Conservation (phyloP, 92 coral and sea anemone species). For the Bergia puertoricense region DNA sequence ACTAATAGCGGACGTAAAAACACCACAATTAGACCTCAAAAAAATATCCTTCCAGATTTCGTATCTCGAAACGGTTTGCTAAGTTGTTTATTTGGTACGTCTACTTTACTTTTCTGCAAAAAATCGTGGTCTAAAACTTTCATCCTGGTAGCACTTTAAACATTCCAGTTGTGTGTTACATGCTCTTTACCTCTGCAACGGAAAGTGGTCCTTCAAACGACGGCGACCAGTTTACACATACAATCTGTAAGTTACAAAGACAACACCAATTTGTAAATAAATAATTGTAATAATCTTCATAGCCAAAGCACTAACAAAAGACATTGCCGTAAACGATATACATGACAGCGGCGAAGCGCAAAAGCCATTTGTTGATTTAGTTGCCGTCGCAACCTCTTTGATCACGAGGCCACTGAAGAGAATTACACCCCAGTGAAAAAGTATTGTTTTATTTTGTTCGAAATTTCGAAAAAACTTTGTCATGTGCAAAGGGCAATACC, state of each 20-base stretch:
- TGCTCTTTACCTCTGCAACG: conserved; percentile 72
- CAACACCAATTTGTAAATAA: neutral
- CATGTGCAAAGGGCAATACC: too few species aligned
- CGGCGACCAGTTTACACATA: conserved; percentile 83
- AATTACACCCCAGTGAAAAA: too few species aligned
- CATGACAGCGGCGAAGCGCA: too few species aligned
- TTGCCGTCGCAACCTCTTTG: too few species aligned
- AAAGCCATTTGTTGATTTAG: too few species aligned
- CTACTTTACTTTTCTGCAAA: neutral
- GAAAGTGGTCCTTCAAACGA: conserved; percentile 83
- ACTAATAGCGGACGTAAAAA: neutral
- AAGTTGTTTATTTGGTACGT: neutral
- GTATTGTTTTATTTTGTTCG: too few species aligned
- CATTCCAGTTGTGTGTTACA: neutral
- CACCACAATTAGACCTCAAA: neutral
- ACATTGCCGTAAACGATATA: too few species aligned
- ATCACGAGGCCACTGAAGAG: too few species aligned
- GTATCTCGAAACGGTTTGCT: neutral
- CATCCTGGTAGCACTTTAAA: neutral
- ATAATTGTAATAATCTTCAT: too few species aligned
- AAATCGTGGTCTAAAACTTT: neutral
- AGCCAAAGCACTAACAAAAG: too few species aligned
- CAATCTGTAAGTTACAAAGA: conserved; percentile 51
- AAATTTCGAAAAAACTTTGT: too few species aligned
- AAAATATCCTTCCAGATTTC: neutral